Conservation (phyloP, 2,797 vertebrate species). For the Rhynchotus rufescens region DNA sequence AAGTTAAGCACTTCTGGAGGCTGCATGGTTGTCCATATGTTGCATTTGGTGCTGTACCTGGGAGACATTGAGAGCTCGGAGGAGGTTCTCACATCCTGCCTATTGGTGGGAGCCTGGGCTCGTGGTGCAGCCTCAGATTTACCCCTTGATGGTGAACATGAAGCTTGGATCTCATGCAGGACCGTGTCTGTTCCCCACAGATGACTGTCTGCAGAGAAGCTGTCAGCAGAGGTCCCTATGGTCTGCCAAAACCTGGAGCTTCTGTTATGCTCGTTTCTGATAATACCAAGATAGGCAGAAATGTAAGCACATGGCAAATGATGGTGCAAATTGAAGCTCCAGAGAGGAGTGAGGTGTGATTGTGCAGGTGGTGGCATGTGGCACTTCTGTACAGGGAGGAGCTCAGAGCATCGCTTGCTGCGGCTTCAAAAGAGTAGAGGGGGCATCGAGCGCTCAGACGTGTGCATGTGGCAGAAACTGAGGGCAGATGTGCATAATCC, state of each 20-base stretch:
- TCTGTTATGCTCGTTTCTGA: neutral
- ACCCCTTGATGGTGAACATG: neutral
- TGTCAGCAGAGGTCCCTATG: slow-evolving; percentile 50
- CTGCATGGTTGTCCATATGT: neutral
- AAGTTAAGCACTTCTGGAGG: neutral
- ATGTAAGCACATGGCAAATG: neutral
- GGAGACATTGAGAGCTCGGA: neutral
- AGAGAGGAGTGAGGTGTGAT: accelerated
- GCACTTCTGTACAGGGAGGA: neutral
- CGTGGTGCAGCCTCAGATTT: neutral
- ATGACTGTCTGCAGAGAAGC: neutral
- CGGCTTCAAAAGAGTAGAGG: neutral
- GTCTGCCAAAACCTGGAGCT: neutral
- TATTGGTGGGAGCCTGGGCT: neutral
- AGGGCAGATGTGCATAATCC: neutral
- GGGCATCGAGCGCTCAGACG: neutral
- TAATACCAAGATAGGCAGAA: neutral
- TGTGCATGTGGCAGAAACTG: neutral
- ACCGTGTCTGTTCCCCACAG: neutral
- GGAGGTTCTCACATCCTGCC: neutral
- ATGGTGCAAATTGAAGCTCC: neutral
- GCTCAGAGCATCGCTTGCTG: neutral
- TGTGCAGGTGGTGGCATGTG: neutral
- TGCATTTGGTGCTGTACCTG: neutral
- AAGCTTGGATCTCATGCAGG: neutral